phyloP scores from a whole-genome alignment of 2,888 invertebrate species.

The Brachyptera putata region DNA sequence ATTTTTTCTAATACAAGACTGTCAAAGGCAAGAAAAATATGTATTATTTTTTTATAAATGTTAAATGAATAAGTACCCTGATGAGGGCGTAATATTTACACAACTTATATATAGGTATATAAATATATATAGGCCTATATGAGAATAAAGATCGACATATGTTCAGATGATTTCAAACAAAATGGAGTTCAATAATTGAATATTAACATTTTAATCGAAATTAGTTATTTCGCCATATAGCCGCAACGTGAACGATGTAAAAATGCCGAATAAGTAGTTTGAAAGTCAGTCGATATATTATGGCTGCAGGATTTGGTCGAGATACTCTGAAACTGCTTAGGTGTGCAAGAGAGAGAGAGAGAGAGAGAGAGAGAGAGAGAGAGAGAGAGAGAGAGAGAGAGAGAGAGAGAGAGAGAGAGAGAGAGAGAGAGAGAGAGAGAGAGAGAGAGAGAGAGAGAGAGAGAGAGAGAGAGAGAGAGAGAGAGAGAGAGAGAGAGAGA shows the following conservation, averaged over 20 bases:
- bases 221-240: too few relatives aligned
- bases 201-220: too few relatives aligned
- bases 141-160: too few relatives aligned
- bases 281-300: not conserved
- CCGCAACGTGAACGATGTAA: not conserved
- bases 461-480: not conserved
- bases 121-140: too few relatives aligned
- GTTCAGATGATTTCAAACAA: too few relatives aligned
- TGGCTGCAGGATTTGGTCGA: not conserved
- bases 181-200: too few relatives aligned
- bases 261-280: not conserved
- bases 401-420: not conserved
- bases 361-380: not conserved
- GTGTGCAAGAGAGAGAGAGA: conserved; percentile 1
- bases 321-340: conserved; percentile 2
- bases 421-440: not conserved
- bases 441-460: not conserved
- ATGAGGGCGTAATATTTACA: too few relatives aligned
- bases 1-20: too few relatives aligned
- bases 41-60: too few relatives aligned
- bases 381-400: not conserved
- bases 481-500: not conserved
- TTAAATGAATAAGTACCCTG: too few relatives aligned
- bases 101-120: too few relatives aligned
- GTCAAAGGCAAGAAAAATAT: too few relatives aligned